These are phyloP conservation scores for Glaucomys volans DNA, from an alignment of 2,113 vertebrate species.

Conservation along the genomic window DNA sequence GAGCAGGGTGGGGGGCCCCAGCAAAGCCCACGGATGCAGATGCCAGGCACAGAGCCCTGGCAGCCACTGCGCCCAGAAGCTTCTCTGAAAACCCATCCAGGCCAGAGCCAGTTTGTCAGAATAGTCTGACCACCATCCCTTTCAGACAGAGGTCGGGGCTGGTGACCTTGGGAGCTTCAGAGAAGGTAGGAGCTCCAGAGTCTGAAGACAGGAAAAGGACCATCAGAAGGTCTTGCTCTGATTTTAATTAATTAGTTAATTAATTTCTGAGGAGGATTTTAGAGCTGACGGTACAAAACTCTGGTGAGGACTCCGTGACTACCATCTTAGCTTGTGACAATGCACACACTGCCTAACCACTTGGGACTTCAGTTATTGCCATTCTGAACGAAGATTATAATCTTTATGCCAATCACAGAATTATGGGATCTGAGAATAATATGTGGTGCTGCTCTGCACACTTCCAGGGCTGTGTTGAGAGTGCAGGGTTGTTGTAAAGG, in stretches of 20 bases:
- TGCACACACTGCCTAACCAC: neutral
- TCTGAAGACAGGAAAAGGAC: neutral
- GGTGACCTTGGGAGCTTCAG: neutral
- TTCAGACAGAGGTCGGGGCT: neutral
- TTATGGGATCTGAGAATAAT: neutral
- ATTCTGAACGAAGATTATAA: neutral
- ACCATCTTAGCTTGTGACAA: neutral
- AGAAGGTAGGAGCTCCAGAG: neutral
- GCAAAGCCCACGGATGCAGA: neutral
- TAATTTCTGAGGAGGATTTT: neutral
- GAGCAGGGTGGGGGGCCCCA: neutral
- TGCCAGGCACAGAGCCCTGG: accelerated
- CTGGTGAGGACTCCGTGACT: too few species aligned
- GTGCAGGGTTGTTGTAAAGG: neutral
- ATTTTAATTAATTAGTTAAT: neutral
- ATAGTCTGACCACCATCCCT: accelerated
- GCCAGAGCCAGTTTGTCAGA: accelerated
- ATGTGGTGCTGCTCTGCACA: neutral
- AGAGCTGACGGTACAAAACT: neutral
- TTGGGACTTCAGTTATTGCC: neutral
- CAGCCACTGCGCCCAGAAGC: accelerated
- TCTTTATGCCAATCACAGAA: neutral
- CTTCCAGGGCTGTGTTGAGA: neutral
- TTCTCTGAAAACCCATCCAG: neutral
- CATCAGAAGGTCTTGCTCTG: neutral